Base-by-base conservation (phyloP, 2,797 vertebrate genomes). In the Lycodopsis pacificus region DNA sequence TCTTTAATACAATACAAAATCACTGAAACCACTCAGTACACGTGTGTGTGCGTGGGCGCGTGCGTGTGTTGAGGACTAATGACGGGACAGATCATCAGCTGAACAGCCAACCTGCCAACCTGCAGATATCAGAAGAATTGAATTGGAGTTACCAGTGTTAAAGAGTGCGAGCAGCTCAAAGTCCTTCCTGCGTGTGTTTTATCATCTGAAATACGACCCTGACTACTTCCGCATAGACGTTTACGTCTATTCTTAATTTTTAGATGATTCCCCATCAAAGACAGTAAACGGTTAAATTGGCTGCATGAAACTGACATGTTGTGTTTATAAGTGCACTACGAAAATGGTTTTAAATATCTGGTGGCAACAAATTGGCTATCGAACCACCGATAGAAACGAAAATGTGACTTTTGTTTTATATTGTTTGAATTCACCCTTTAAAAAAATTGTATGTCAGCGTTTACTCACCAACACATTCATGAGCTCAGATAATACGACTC, bases 201-300 rank as follows among this genome's bases (percentile, higher is more conserved):
- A 95, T 91, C 87, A 79, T 86, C 78, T 93, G 88, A 93, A 89
- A 91, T 91, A 91, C 75, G 84, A 88, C 36, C 83, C 83, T 82
- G 85, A 69, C 85, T 89, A 91, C 83, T 76, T 83, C 79, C 76
- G 83, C 89, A 85, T 71, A 87, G 85, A 94, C 88, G 91, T 93
- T 94, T 90, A 92, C 85, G 63, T 68, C 81, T 76, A 44, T 84
- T 89, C 82, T 86, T 91, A 86, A 88, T 91, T 92, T 91, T 89
- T 92, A 30, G 82, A 92, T 73, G 89, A 80, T 91, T 91, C 40
- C 79, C 80, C 80, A 89, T 93, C 81, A 91, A 86, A 86, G 72
- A 80, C 77, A 79, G 77, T 83, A 90, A 88, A 79, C 76, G 76
- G 76, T 89, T 77, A 87, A 90, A 87, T 72, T 71, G 70, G 70